These are phyloP conservation scores for Eutolmus rufibarbis DNA, from an alignment of 2,888 invertebrate species.

Conservation along the genomic window DNA sequence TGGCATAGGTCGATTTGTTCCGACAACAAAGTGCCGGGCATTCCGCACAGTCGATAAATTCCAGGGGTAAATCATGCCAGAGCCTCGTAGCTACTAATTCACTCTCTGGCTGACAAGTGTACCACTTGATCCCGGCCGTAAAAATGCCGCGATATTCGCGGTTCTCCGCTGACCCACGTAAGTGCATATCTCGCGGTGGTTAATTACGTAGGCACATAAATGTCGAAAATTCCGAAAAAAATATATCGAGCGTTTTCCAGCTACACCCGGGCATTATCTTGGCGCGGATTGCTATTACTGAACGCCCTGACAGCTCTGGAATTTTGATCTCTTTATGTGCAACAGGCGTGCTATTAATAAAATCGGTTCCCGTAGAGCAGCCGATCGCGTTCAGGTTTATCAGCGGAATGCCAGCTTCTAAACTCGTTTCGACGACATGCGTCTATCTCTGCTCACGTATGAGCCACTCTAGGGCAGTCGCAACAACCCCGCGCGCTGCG, in stretches of 20 bases:
- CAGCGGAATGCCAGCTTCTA: background rate
- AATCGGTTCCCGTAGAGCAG: constrained; percentile 35
- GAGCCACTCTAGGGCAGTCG: constrained; percentile 10
- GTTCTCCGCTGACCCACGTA: constrained; percentile 20
- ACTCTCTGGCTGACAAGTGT: background rate
- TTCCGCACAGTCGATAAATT: background rate
- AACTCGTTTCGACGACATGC: constrained; percentile 13
- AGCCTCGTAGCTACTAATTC: background rate
- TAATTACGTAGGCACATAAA: constrained; percentile 31
- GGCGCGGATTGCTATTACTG: constrained; percentile 1
- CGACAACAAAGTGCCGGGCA: constrained; percentile 6
- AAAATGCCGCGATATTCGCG: background rate
- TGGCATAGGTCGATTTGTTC: background rate
- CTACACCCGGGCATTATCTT: constrained; percentile 26
- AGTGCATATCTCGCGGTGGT: constrained; percentile 16
- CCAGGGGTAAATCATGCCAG: background rate
- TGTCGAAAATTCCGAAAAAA: constrained; percentile 22
- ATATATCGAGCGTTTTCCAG: background rate
- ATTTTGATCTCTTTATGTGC: constrained; percentile 41
- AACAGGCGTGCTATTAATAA: constrained; percentile 37
- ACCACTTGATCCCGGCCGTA: background rate
- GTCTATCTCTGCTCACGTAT: background rate
- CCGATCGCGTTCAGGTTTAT: constrained; percentile 24
- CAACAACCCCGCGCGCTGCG: background rate
- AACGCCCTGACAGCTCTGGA: constrained; percentile 35